A percentile compares a stretch with the other conserved stretches of the same genome.
Conservation (phyloP, 2,113 vertebrate genomes). For the Elanoides forficatus region DNA sequence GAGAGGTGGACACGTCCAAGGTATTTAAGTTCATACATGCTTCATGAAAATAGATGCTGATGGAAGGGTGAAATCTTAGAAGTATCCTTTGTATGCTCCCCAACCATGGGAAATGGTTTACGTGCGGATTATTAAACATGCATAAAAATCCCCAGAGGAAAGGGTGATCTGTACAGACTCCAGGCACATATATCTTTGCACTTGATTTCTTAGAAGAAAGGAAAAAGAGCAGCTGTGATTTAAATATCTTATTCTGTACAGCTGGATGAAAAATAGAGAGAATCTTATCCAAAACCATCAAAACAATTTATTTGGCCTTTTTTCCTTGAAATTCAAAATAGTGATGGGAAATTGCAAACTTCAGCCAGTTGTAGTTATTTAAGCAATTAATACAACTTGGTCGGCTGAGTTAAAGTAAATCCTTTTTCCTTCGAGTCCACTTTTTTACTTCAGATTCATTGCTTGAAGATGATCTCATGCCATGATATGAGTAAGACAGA, state of each 20-base stretch:
- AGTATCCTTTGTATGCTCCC: not conserved
- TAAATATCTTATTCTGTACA: not conserved
- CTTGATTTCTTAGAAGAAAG: not conserved
- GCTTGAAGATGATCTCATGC: not conserved
- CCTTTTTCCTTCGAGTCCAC: not conserved
- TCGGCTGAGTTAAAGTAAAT: not conserved
- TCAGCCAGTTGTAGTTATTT: not conserved
- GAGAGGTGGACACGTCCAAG: not conserved
- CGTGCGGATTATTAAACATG: not conserved
- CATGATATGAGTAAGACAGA: not conserved
- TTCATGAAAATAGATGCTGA: not conserved
- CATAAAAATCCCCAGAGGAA: not conserved
- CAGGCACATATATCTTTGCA: not conserved
- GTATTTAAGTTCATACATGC: not conserved
- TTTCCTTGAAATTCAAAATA: not conserved
- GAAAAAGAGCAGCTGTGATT: not conserved
- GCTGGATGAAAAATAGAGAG: not conserved
- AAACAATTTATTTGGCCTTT: not conserved
- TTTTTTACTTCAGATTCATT: not conserved
- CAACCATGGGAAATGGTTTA: rapidly evolving
- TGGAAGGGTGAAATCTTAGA: not conserved
- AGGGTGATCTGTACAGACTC: not conserved
- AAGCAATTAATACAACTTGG: not conserved
- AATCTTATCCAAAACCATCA: not conserved
- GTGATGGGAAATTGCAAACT: not conserved